phyloP scores from a whole-genome alignment of 2,888 invertebrate genomes.

The Chymomyza fuscimana region DNA sequence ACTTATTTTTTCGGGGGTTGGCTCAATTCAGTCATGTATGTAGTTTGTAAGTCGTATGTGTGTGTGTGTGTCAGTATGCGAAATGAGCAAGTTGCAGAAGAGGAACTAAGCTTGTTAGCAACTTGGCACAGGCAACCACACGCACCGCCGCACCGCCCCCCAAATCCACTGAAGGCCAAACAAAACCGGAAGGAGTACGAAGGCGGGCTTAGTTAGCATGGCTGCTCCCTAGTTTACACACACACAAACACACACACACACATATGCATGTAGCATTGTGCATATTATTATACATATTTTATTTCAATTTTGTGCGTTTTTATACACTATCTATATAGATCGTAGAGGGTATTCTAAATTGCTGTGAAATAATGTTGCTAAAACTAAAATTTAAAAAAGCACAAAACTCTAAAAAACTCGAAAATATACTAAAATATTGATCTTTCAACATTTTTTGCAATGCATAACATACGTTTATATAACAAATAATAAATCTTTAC shows the following conservation, averaged over 20 bases:
- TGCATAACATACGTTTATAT: no score
- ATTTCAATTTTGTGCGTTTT: slow-evolving; percentile 45
- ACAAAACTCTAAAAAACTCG: no score
- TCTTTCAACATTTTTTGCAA: no score
- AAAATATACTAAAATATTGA: no score
- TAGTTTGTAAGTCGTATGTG: slow-evolving; percentile 4
- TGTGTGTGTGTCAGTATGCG: slow-evolving; percentile 11
- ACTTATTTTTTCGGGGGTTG: neutral
- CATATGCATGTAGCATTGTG: slow-evolving; percentile 56
- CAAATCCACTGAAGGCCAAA: neutral
- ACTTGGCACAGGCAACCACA: slow-evolving; percentile 57
- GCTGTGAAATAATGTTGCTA: no score
- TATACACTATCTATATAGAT: no score
- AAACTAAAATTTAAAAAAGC: no score
- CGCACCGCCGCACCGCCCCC: slow-evolving; percentile 37
- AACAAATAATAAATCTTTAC: no score
- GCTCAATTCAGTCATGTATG: neutral
- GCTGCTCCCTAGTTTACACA: slow-evolving; percentile 11
- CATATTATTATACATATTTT: slow-evolving; percentile 69
- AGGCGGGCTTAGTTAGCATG: slow-evolving; percentile 29
- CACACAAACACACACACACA: neutral
- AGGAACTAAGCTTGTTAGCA: slow-evolving; percentile 69
- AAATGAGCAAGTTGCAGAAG: slow-evolving; percentile 51
- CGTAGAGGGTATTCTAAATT: no score
- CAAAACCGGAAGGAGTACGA: neutral